A percentile compares a stretch with the other conserved stretches of the same genome.
Conservation (phyloP, 2,113 vertebrate species). For the Nerophis lumbriciformis region DNA sequence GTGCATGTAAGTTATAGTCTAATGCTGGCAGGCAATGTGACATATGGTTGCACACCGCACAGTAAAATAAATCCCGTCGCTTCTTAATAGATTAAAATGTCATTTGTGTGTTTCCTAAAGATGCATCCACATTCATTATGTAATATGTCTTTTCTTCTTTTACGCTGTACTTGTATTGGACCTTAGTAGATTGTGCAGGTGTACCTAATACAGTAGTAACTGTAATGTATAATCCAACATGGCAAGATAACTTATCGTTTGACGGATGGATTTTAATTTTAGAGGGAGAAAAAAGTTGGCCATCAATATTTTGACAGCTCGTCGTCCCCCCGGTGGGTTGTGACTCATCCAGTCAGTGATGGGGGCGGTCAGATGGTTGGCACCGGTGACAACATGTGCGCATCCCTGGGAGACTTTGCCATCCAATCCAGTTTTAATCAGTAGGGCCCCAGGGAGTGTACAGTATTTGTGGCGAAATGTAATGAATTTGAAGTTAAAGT, state of each 20-base stretch:
- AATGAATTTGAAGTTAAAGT: no score
- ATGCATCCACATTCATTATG: background rate
- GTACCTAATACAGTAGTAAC: background rate
- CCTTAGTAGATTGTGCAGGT: no score
- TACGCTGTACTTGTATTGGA: no score
- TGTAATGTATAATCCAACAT: slow-evolving; percentile 33
- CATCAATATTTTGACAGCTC: slow-evolving; percentile 60
- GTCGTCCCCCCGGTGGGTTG: slow-evolving; percentile 19
- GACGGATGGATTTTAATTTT: slow-evolving; percentile 47
- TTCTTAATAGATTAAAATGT: slow-evolving; percentile 9
- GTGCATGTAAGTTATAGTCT: background rate
- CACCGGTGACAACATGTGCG: slow-evolving; percentile 8
- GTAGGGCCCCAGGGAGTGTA: no score
- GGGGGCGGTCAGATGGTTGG: slow-evolving; percentile 32
- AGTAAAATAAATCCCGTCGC: background rate
- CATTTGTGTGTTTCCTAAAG: background rate
- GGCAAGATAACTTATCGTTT: slow-evolving; percentile 41
- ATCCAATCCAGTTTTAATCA: no score
- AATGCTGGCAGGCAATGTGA: background rate
- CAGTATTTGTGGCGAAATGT: no score
- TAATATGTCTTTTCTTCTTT: no score
- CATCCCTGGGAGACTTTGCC: background rate
- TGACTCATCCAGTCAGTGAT: slow-evolving; percentile 41
- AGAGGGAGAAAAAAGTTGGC: slow-evolving; percentile 37
- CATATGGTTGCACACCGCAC: background rate